Conservation (phyloP, 35 echinoderm and acorn worm species). For the Acanthaster planci region DNA sequence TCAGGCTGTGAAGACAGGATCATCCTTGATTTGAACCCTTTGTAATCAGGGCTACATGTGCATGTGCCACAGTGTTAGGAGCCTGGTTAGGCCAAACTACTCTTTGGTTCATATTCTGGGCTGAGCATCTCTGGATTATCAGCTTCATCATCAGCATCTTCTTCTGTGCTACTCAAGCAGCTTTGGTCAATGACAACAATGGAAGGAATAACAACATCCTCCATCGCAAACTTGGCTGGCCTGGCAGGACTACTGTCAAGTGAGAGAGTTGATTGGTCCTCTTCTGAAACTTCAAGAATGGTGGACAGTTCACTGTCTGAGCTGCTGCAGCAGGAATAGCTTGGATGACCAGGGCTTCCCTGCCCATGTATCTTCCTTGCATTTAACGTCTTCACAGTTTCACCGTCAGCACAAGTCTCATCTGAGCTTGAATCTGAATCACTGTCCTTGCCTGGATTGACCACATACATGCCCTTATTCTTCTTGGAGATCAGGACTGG, state of each 20-base stretch:
- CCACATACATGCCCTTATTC: conserved; percentile 5
- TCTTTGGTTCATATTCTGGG: not conserved
- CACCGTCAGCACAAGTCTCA: not conserved
- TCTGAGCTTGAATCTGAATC: conserved; percentile 14
- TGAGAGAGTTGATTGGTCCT: not conserved
- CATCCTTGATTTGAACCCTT: no score
- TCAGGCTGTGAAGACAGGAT: no score
- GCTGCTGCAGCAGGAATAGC: not conserved
- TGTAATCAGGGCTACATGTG: no score
- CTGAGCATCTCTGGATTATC: not conserved
- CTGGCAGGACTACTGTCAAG: not conserved
- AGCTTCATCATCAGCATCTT: conserved; percentile 14
- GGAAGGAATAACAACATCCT: not conserved
- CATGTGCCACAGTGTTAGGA: no score
- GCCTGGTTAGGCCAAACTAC: not conserved
- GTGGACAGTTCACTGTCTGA: conserved; percentile 12
- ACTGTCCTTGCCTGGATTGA: not conserved
- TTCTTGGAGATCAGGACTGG: not conserved
- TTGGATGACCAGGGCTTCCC: not conserved
- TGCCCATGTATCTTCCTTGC: not conserved
- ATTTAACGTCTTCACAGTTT: not conserved
- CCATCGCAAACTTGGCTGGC: not conserved
- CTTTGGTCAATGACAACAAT: not conserved
- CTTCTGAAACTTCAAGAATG: not conserved
- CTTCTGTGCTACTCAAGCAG: not conserved